phyloP scores from a whole-genome alignment of 2,888 invertebrate genomes.

The Anthrax anthrax region DNA sequence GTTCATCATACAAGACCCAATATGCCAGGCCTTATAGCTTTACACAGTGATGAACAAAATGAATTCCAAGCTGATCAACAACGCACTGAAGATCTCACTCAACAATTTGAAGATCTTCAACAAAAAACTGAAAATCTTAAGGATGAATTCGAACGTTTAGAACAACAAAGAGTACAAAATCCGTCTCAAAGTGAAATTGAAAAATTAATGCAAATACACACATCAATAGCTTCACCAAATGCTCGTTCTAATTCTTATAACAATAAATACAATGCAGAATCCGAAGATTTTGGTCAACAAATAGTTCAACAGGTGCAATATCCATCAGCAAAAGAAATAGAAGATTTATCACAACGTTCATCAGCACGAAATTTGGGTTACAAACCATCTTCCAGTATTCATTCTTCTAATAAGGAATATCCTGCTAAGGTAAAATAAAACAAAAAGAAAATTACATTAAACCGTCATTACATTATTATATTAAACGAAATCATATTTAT shows the following conservation, averaged over 20 bases:
- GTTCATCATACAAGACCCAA: too few relatives aligned
- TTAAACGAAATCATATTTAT: not conserved
- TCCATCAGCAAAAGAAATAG: not conserved
- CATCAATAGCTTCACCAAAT: too few relatives aligned
- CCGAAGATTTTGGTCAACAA: slow-evolving; percentile 2
- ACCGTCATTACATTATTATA: too few relatives aligned
- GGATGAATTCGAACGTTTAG: slow-evolving; percentile 13
- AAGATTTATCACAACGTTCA: not conserved
- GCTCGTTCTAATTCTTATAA: too few relatives aligned
- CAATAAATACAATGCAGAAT: not conserved
- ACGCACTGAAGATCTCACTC: slow-evolving; percentile 10
- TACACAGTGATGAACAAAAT: not conserved
- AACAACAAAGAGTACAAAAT: slow-evolving; percentile 12
- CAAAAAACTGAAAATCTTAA: slow-evolving; percentile 9
- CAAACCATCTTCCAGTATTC: not conserved
- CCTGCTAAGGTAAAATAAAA: slow-evolving; percentile 5
- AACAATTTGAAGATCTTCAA: slow-evolving; percentile 6
- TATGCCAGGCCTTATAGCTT: not conserved
- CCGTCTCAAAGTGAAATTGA: not conserved
- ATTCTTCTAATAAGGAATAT: not conserved
- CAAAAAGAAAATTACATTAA: too few relatives aligned
- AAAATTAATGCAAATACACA: too few relatives aligned
- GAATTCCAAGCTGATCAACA: slow-evolving; percentile 9
- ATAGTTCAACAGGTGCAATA: not conserved
- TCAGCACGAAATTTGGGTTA: not conserved